Evolutionary conservation across 2,888 invertebrate species (phyloP).

Genomic region (Epirrita christyi): DNA sequence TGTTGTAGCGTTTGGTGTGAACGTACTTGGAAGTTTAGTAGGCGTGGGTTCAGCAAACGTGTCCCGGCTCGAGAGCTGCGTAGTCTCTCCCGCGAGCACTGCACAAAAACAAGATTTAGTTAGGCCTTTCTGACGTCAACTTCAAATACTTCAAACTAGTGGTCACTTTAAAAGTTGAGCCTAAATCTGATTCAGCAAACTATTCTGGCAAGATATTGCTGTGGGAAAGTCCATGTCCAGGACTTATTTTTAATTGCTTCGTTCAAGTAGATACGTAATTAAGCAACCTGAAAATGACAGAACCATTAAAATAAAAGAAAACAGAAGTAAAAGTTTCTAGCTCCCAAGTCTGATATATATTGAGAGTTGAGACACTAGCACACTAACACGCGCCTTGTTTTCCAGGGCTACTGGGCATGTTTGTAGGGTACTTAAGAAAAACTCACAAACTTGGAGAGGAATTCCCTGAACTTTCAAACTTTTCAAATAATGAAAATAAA

Average conservation of each 20-base stretch:
- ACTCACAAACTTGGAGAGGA: conserved; percentile 24
- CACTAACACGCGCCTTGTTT: not conserved
- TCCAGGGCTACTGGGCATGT: not conserved
- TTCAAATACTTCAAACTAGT: too few relatives aligned
- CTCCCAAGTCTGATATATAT: not conserved
- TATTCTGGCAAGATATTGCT: too few relatives aligned
- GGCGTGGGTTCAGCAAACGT: conserved; percentile 83
- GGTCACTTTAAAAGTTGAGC: too few relatives aligned
- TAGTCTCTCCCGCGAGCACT: conserved; percentile 75
- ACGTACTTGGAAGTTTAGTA: conserved; percentile 87
- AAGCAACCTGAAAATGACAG: too few relatives aligned
- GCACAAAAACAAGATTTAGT: conserved; percentile 78
- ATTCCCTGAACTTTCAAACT: conserved; percentile 20
- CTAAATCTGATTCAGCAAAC: too few relatives aligned
- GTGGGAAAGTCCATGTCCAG: too few relatives aligned
- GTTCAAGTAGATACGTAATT: too few relatives aligned
- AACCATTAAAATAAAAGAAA: too few relatives aligned
- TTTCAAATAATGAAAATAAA: conserved; percentile 23
- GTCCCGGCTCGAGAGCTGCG: conserved; percentile 79
- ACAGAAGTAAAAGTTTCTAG: not conserved
- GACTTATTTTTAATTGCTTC: too few relatives aligned
- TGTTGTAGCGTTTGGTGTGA: conserved; percentile 64
- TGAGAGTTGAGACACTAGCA: conserved; percentile 12
- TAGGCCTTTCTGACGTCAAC: conserved; percentile 38
- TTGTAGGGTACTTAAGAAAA: conserved; percentile 12